Conservation (phyloP, 2,113 vertebrate species). For the Prochilodus magdalenae region DNA sequence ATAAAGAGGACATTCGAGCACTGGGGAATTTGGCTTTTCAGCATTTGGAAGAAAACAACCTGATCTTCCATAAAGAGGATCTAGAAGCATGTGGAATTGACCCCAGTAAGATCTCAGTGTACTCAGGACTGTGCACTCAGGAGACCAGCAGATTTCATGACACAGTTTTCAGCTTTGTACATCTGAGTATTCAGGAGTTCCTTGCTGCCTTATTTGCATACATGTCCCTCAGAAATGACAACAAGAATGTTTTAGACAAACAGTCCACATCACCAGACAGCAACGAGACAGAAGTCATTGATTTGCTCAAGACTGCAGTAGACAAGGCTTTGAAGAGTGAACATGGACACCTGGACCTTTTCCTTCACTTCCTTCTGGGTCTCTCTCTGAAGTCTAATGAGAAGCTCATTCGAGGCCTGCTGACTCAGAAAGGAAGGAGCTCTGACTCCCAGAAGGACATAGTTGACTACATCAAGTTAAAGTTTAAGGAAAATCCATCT, state of each 20-base stretch:
- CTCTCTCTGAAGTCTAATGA: slow-evolving; percentile 38
- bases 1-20: slow-evolving; percentile 19
- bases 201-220: slow-evolving; percentile 35
- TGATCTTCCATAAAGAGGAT: slow-evolving; percentile 34
- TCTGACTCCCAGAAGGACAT: background rate
- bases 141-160: background rate
- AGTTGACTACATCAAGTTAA: slow-evolving; percentile 23
- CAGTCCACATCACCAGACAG: background rate
- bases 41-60: slow-evolving; percentile 32
- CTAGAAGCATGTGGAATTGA: slow-evolving; percentile 21
- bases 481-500: slow-evolving; percentile 12
- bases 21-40: slow-evolving; percentile 33
- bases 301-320: slow-evolving; percentile 28
- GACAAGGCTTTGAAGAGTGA: slow-evolving; percentile 37
- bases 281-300: background rate
- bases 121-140: slow-evolving; percentile 44
- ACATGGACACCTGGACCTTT: slow-evolving; percentile 24
- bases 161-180: slow-evolving; percentile 43
- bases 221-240: background rate
- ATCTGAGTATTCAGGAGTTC: slow-evolving; percentile 47
- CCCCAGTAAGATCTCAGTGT: background rate
- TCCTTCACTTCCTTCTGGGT: slow-evolving; percentile 21
- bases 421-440: background rate
- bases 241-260: slow-evolving; percentile 24
- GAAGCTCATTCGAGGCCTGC: slow-evolving; percentile 28